Base-by-base conservation (phyloP, 2,113 vertebrate species). In the Syngnathus floridae region DNA sequence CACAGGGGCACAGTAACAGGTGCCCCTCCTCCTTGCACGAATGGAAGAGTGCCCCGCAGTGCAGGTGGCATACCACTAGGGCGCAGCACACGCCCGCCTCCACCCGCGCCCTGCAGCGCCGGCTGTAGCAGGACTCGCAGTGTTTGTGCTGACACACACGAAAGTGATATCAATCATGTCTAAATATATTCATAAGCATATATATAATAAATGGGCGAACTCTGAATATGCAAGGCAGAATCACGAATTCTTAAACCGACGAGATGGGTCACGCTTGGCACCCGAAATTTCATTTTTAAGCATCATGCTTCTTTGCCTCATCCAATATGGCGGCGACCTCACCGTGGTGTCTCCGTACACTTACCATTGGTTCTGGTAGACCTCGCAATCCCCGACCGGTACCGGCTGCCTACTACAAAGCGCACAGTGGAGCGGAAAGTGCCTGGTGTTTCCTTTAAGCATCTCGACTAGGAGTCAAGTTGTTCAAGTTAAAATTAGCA, bases 11-110 rank as follows among this genome's bases (percentile, higher is more conserved):
- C 56, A 99, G 89, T 31, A 95, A 78, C 21, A 82, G 76, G 59
- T 99, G 97, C 16, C 97, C 97, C 65, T 93, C 91, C 73, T 94
- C 93, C 77, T 99, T 99, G 86, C 97, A 99, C 86, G 93, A 90
- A 78, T 99, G 97, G 87, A 96, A 98, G 45, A 91, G 69, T 0
- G 97, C 94, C 0, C 96, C 95, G 0, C 97, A 99, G 73, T 82
- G 91, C 14, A 92, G 81, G 55, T 1, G 91, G 77, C 97, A 99
- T 70, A 73, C 90, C 69, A 83, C 88, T 70, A 95, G 38, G 1
- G 87, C 43, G 22, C 97, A 99, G 79, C 93, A 93, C 73, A 93
- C 54, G 0, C 87, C 87, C 37, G 78, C 65, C 84, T 96, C 93
- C 65, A 90, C 37, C 0, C 88, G 92, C 0, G 84, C 70, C 0